These are phyloP conservation scores for Theonella swinhoei DNA, from an alignment of 37 sponge, comb jelly and placozoan genomes.

Conservation along the genomic window DNA sequence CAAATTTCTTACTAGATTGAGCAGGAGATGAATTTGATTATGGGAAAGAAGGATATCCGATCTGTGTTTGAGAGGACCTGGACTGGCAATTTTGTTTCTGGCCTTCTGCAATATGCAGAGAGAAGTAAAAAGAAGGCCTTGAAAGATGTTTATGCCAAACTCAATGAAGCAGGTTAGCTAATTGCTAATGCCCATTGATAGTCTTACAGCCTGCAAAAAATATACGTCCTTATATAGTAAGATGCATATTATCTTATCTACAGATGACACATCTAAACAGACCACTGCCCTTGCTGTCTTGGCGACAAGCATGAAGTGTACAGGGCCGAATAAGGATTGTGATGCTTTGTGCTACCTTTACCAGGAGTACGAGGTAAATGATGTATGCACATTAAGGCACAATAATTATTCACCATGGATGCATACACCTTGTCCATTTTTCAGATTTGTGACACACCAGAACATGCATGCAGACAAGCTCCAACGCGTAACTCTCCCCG, in stretches of 20 bases:
- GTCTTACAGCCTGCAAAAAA: not conserved
- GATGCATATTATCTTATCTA: not conserved
- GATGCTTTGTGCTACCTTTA: not conserved
- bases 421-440: too few relatives aligned
- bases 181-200: not conserved
- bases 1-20: constrained; percentile 24
- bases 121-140: too few relatives aligned
- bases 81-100: too few relatives aligned
- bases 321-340: not conserved
- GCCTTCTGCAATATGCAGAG: too few relatives aligned
- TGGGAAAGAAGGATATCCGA: not conserved
- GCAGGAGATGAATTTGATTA: constrained; percentile 8
- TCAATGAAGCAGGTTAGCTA: not conserved
- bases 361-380: not conserved
- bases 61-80: not conserved
- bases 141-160: not conserved
- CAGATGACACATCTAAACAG: not conserved
- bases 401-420: too few relatives aligned
- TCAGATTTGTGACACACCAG: too few relatives aligned
- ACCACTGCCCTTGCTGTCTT: not conserved
- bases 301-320: not conserved
- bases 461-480: too few relatives aligned
- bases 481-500: too few relatives aligned
- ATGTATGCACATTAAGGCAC: too few relatives aligned
- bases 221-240: too few relatives aligned